Conservation (phyloP, 2,888 invertebrate genomes). For the Callosobruchus maculatus region DNA sequence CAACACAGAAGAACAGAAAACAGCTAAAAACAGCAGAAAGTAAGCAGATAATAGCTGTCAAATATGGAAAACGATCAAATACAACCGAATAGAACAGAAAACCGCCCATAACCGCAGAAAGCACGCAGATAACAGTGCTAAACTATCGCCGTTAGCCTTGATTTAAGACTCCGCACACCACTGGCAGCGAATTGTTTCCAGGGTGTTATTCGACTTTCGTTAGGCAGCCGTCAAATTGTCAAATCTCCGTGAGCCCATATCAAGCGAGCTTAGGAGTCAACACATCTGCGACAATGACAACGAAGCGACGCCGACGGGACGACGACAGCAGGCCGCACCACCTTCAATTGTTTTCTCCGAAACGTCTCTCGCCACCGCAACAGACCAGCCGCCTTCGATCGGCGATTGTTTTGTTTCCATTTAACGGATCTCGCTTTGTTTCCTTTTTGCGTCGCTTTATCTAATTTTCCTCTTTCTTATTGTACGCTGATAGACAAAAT, state of each 20-base stretch:
- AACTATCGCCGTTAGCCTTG: no score
- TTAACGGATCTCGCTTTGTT: not conserved
- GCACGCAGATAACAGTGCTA: no score
- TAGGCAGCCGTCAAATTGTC: not conserved
- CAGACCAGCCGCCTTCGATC: not conserved
- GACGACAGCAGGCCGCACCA: not conserved
- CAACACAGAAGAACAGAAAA: no score
- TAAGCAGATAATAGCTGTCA: no score
- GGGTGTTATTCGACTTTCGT: not conserved
- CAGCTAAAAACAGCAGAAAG: no score
- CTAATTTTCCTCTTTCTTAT: not conserved
- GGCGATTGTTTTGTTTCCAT: not conserved
- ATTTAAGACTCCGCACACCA: not conserved
- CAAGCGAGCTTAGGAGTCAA: not conserved
- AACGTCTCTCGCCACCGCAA: not conserved
- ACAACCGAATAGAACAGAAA: no score
- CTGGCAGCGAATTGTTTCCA: not conserved
- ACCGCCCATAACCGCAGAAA: no score
- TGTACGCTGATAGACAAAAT: not conserved
- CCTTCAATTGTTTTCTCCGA: not conserved
- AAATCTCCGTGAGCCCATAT: not conserved
- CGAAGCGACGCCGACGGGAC: not conserved
- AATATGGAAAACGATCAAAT: no score
- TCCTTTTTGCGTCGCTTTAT: not conserved
- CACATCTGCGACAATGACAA: no score